Evolutionary conservation across 2,113 vertebrate genomes (phyloP), one percentile per base, ranked within the genome.

Genomic region (Rhegmatorhina hoffmannsi): DNA sequence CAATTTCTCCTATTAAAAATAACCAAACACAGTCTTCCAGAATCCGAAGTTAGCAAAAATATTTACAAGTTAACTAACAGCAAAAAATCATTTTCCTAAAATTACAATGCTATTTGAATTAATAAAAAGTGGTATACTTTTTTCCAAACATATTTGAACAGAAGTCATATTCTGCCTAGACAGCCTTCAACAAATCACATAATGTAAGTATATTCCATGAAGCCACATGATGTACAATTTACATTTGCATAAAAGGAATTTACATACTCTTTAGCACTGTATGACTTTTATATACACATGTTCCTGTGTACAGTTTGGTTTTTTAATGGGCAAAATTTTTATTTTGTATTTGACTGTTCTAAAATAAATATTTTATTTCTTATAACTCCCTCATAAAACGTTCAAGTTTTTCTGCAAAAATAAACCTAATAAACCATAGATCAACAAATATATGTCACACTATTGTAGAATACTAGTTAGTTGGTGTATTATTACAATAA

Each of bases 271-370:
- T 81, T 86, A 43, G 6, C 6, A 19, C 21, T 19, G 6, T 21
- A 18, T 20, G 9, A 70, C 33, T 59, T 53, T 21, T 50, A 79
- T 7, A 68, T 3, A 64, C 24, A 58, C 23, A 55, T 14, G 17
- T 0, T 25, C 49, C 31, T 49, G 10, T 24, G 17, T 53, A 84
- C 7, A 43, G 2, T 29, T 7, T 1, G 1, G 6, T n/a, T 34
- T 58, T 82, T 40, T 46, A 75, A 50, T 40, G 5, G 6, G 17
- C 5, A 53, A n/a, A 59, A 63, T 11, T 3, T 50, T 16, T 11
- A 4, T 40, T 73, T 53, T 53, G 6, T 10, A 64, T 46, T 68
- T 28, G 10, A 38, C 58, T 49, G 28, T 23, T 69, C 14, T 33
- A 72, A 88, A 85, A 19, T 29, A 56, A 62, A 85, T 19, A 3